A percentile compares a stretch with the other conserved stretches of the same genome.
Evolutionary conservation across 2,113 vertebrate genomes (phyloP).

Genomic region (Xiphorhynchus elegans): DNA sequence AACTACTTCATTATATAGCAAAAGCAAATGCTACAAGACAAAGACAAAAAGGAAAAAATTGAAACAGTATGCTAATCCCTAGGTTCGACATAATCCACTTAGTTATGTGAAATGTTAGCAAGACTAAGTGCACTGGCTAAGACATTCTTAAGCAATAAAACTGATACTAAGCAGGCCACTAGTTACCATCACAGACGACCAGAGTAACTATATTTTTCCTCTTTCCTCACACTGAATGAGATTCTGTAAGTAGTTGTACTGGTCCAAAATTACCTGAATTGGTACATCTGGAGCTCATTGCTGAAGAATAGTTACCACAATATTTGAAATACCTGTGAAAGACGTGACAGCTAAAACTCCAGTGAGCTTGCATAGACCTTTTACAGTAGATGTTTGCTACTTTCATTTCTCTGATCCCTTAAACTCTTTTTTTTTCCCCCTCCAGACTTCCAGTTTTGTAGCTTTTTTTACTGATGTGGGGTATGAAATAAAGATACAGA

Average conservation of each 20-base stretch:
- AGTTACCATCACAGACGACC: background rate
- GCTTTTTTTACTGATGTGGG: background rate
- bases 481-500: background rate
- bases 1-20: background rate
- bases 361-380: background rate
- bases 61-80: background rate
- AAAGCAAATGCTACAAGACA: background rate
- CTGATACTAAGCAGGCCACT: background rate
- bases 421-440: fast-evolving
- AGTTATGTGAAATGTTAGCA: background rate
- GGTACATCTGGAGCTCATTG: background rate
- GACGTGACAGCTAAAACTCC: background rate
- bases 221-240: background rate
- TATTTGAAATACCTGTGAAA: background rate
- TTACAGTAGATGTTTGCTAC: background rate
- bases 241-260: background rate
- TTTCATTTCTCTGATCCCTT: background rate
- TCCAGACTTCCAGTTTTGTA: background rate
- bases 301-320: background rate
- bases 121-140: background rate
- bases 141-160: background rate
- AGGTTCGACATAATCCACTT: background rate
- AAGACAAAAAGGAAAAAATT: background rate
- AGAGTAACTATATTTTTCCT: background rate
- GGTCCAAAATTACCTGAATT: background rate